Percentiles rank a stretch among this genome's conserved stretches.
phyloP scores from a whole-genome alignment of 2,888 invertebrate species.

The Chloroclystis v-ata region DNA sequence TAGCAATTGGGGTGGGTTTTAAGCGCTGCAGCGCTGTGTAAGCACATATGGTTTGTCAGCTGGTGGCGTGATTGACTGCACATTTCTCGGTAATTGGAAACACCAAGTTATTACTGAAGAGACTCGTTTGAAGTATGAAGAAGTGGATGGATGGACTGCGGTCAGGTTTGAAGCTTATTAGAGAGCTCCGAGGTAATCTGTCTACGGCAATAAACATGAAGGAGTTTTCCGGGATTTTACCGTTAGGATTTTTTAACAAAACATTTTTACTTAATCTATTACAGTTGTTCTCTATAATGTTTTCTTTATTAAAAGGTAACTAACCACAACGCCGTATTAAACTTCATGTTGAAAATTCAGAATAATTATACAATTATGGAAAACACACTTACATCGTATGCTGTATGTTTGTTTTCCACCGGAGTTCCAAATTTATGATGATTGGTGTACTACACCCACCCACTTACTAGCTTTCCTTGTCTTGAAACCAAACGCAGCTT shows the following conservation, averaged over 20 bases:
- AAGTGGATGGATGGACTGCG: slow-evolving; percentile 24
- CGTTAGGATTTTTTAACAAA: neutral
- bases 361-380: neutral
- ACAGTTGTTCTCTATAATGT: neutral
- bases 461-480: no score
- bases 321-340: no score
- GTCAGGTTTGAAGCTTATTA: slow-evolving; percentile 27
- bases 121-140: slow-evolving; percentile 38
- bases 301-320: no score
- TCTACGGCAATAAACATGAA: slow-evolving; percentile 16
- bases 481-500: no score
- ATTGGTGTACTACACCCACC: no score
- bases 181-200: slow-evolving; percentile 19
- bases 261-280: neutral
- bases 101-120: slow-evolving; percentile 43
- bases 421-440: no score
- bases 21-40: slow-evolving; percentile 22
- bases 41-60: slow-evolving; percentile 47
- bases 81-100: slow-evolving; percentile 60
- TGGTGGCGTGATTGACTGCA: slow-evolving; percentile 53
- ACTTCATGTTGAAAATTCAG: neutral
- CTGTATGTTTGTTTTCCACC: no score
- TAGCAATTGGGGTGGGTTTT: neutral
- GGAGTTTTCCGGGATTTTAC: neutral
- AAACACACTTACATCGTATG: no score